Base-by-base conservation (phyloP, 2,797 vertebrate genomes). In the Malurus leucopterus region DNA sequence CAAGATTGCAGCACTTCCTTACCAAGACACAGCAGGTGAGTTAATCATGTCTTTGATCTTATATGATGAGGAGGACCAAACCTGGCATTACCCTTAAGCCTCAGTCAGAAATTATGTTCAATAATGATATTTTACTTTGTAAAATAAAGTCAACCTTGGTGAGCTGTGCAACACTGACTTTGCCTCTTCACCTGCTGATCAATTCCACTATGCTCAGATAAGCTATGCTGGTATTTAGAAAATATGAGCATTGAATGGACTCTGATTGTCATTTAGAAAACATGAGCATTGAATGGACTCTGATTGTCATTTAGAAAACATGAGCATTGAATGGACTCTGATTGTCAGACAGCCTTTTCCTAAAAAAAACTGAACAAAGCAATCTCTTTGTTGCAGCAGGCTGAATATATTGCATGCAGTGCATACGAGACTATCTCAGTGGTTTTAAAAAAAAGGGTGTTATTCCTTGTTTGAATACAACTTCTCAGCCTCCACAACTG, bases 221-320 rank as follows among this genome's bases (percentile, higher is more conserved):
- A 85, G 13, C 29, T 26, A 4, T 2, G 7, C 11, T 38, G 23
- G 8, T 44, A 46, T 54, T 46, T 61, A 79, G 57, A 91, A 88
- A 88, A 44, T 0, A 0, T 6, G 4, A 84, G 20, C 18, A 65
- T 6, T 2, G 0, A 77, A 74, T 21, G n/a, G 17, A 29, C 19
- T 59, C 24, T 57, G 19, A 49, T 27, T 67, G 30, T 29, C 55
- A 53, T 34, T 34, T 34, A 34, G 34, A 34, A 34, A 34, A 34
- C 0, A 0, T 5, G 3, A 84, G 18, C 19, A 67, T 7, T 1
- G 0, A 77, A 75, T 19, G n/a, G 16, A 30, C 20, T 61, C 24
- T 57, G 19, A 49, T 27, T 67, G 30, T 29, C 51, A 53, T 34
- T 34, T 34, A 34, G 34, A 34, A 34, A 34, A 34, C 0, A 0